Conservation (phyloP, 2,888 invertebrate species). For the Masnerella sp. region DNA sequence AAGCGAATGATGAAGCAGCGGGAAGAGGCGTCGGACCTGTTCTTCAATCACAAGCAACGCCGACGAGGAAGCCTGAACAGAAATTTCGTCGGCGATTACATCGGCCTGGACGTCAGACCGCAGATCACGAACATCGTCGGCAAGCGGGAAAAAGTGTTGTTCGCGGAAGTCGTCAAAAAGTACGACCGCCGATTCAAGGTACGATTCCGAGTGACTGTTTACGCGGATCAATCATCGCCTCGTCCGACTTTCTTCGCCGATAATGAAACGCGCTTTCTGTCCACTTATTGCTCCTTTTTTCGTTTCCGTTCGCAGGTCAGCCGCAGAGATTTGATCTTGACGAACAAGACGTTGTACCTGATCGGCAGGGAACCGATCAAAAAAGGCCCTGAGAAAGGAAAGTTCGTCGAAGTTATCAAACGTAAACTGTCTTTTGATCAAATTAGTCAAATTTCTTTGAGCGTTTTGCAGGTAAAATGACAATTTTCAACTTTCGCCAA, state of each 20-base stretch:
- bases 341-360: conserved; percentile 80
- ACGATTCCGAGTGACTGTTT: conserved; percentile 47
- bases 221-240: conserved; percentile 25
- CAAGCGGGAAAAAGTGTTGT: conserved; percentile 82
- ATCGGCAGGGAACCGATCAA: conserved; percentile 83
- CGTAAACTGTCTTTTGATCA: conserved; percentile 80
- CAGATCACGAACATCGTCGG: conserved; percentile 80
- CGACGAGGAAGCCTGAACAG: conserved; percentile 82
- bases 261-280: conserved; percentile 23
- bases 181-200: conserved; percentile 84
- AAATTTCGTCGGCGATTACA: conserved; percentile 84
- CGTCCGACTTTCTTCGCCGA: conserved; percentile 11
- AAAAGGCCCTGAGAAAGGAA: conserved; percentile 82
- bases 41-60: conserved; percentile 82
- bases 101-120: conserved; percentile 82
- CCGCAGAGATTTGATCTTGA: conserved; percentile 81
- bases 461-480: conserved; percentile 77
- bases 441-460: conserved; percentile 79
- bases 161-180: conserved; percentile 82
- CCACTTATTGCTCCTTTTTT: conserved; percentile 7
- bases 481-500: too few species aligned
- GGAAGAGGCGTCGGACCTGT: conserved; percentile 79
- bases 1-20: conserved; percentile 81
- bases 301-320: conserved; percentile 74
- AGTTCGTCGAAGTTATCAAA: conserved; percentile 81